These are phyloP conservation scores for Iselma pallidipennis DNA, from an alignment of 2,888 invertebrate genomes.

Conservation along the genomic window DNA sequence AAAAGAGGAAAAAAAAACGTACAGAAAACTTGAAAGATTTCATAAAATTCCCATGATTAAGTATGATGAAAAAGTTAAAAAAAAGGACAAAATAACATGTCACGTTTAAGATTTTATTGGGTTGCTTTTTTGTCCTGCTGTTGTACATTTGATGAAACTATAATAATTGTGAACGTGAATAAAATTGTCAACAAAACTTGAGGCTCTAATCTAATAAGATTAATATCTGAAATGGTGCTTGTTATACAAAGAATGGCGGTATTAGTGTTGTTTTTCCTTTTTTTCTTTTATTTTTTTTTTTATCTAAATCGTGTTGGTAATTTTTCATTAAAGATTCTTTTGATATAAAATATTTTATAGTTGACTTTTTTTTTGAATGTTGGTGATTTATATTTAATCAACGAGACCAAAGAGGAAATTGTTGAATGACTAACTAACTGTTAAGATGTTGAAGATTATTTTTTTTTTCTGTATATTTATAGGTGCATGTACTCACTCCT, in stretches of 20 bases:
- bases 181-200: constrained; percentile 3
- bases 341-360: not conserved
- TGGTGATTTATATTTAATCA: no score
- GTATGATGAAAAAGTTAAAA: no score
- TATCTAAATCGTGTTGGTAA: not conserved
- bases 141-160: constrained; percentile 8
- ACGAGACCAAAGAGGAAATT: no score
- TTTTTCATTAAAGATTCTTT: not conserved
- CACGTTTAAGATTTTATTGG: constrained; percentile 3
- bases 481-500: not conserved
- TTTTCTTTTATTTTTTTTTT: not conserved
- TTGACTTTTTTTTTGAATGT: not conserved
- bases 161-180: constrained; percentile 8
- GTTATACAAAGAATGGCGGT: no score
- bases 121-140: not conserved
- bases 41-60: constrained; percentile 6
- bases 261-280: not conserved
- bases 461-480: no score
- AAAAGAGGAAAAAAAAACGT: not conserved
- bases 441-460: not conserved
- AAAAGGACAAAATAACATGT: not conserved
- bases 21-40: not conserved
- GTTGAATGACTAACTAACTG: not conserved
- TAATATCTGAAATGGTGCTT: not conserved
- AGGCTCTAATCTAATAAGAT: constrained; percentile 2